Percentiles rank a stretch among this genome's conserved stretches.
Conservation (phyloP, 2,113 vertebrate genomes). For the Elaphurus davidianus region DNA sequence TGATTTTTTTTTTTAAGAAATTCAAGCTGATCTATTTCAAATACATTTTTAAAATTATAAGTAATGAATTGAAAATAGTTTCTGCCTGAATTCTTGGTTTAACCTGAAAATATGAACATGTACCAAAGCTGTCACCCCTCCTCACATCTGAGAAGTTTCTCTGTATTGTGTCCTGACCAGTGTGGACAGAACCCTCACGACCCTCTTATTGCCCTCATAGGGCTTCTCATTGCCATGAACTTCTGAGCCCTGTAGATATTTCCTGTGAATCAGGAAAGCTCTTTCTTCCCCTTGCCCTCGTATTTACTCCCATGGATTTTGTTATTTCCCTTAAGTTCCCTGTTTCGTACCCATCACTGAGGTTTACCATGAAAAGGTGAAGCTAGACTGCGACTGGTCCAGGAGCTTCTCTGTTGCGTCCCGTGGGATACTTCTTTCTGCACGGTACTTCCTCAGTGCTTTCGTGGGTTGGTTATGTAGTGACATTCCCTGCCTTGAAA, state of each 20-base stretch:
- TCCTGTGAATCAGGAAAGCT: not conserved
- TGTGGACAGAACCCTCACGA: not conserved
- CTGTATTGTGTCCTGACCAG: not conserved
- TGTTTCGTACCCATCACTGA: not conserved
- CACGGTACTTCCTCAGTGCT: not conserved
- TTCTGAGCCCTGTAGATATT: not conserved
- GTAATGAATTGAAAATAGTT: not conserved
- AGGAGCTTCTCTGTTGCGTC: not conserved
- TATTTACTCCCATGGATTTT: not conserved
- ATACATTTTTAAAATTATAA: not conserved
- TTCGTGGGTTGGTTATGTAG: not conserved
- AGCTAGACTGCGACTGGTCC: not conserved
- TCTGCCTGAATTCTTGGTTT: not conserved
- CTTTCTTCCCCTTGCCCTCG: not conserved
- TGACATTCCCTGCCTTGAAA: not conserved
- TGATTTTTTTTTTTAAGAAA: not conserved
- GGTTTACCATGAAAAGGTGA: not conserved
- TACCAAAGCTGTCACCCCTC: not conserved
- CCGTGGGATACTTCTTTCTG: not conserved
- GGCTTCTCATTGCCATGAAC: not conserved
- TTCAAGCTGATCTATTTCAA: not conserved
- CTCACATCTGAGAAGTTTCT: not conserved
- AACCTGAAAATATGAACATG: not conserved
- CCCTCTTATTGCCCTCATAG: not conserved
- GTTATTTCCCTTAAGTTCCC: not conserved